phyloP scores from a whole-genome alignment of 2,888 invertebrate genomes.

The Hypercompe scribonia region DNA sequence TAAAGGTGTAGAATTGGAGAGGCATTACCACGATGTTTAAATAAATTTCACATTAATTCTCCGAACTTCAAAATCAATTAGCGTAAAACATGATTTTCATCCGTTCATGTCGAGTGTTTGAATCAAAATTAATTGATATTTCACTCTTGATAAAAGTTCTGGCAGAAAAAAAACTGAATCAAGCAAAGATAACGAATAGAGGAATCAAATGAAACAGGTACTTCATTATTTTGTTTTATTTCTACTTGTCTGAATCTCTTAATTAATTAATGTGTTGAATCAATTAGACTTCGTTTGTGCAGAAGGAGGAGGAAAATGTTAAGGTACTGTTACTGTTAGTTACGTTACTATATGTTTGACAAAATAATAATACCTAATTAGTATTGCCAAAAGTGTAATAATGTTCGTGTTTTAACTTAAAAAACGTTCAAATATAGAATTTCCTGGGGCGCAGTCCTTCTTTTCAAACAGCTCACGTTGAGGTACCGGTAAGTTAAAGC shows the following conservation, averaged over 20 bases:
- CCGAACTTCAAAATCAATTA: conserved; percentile 49
- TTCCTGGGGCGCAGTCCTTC: no score
- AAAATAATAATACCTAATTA: no score
- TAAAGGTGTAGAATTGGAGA: not conserved
- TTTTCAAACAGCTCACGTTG: no score
- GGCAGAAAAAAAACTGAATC: conserved; percentile 32
- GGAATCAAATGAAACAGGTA: conserved; percentile 8
- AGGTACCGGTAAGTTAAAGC: no score
- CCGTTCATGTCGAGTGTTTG: conserved; percentile 37
- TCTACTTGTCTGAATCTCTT: conserved; percentile 5
- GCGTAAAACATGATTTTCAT: conserved; percentile 36
- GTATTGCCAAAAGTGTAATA: no score
- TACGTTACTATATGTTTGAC: not conserved
- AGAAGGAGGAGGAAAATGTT: not conserved
- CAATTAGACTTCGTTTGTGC: not conserved
- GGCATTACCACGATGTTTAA: conserved; percentile 11
- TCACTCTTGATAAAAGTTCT: conserved; percentile 18
- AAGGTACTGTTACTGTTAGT: not conserved
- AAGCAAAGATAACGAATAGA: conserved; percentile 11
- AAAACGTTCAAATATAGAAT: no score
- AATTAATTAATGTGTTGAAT: not conserved
- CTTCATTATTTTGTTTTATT: conserved; percentile 3
- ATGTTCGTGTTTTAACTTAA: no score
- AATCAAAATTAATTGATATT: conserved; percentile 51
- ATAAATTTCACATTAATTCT: conserved; percentile 34